Evolutionary conservation across 2,888 invertebrate species (phyloP).

Genomic region (Chirona hameri): DNA sequence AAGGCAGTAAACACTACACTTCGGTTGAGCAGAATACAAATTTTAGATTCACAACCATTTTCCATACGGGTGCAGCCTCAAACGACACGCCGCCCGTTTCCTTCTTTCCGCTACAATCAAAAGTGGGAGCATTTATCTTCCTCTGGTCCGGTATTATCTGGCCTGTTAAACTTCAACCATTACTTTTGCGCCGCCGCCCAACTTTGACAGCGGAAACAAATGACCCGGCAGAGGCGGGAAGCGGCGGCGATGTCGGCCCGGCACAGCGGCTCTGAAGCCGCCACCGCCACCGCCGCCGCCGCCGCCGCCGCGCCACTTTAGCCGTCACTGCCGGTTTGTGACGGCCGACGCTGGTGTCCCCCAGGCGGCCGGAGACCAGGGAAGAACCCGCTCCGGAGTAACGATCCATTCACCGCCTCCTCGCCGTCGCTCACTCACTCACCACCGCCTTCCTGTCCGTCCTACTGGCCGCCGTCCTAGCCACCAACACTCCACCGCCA

Average conservation of each 20-base stretch:
- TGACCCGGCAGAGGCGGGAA: not conserved
- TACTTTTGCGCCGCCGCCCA: conserved; percentile 24
- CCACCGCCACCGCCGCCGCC: not conserved
- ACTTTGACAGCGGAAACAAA: conserved; percentile 25
- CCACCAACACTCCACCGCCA: not conserved
- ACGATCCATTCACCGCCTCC: not conserved
- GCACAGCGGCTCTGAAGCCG: not conserved
- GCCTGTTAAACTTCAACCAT: conserved; percentile 24
- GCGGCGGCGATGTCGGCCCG: not conserved
- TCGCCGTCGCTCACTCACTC: too few relatives aligned
- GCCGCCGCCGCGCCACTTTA: not conserved
- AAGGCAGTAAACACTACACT: not conserved
- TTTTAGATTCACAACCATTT: too few relatives aligned
- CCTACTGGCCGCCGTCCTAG: too few relatives aligned
- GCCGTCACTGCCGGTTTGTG: not conserved
- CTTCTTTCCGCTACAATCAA: not conserved
- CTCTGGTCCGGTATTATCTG: not conserved
- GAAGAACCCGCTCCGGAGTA: not conserved
- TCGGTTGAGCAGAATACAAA: too few relatives aligned
- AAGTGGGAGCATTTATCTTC: conserved; percentile 4
- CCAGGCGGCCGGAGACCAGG: not conserved
- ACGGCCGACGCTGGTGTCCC: not conserved
- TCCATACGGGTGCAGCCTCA: too few relatives aligned
- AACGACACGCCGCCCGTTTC: not conserved
- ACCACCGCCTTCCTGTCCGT: too few relatives aligned